A percentile compares a stretch with the other conserved stretches of the same genome.
These are phyloP conservation scores for Geopemphigus sp. DNA, from an alignment of 1,140 invertebrate species.

Conservation along the genomic window DNA sequence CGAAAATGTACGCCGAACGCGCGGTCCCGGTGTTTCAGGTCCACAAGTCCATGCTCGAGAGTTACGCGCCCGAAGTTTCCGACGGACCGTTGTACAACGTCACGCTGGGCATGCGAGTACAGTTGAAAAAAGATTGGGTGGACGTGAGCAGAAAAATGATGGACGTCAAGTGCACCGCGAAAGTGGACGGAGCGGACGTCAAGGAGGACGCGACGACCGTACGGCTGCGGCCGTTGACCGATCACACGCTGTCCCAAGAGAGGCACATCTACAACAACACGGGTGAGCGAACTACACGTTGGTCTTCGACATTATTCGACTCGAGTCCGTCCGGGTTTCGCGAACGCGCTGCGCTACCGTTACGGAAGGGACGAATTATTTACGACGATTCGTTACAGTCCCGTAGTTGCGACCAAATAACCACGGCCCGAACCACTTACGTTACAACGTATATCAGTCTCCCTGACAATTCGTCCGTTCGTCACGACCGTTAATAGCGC, in stretches of 20 bases:
- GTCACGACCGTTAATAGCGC: no score
- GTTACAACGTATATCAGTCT: no score
- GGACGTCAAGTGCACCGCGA: slow-evolving; percentile 9
- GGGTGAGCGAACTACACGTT: no score
- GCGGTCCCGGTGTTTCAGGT: not conserved
- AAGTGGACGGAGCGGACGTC: not conserved
- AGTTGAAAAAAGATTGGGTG: slow-evolving; percentile 23
- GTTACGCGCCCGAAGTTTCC: not conserved
- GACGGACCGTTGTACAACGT: slow-evolving; percentile 30
- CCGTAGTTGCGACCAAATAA: no score
- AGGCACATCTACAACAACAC: slow-evolving; percentile 22
- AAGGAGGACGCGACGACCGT: not conserved
- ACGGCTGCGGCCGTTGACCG: not conserved
- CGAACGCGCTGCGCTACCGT: no score
- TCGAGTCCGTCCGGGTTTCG: no score
- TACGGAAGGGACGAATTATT: no score
- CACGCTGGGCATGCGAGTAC: slow-evolving; percentile 1
- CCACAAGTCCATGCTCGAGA: slow-evolving; percentile 1
- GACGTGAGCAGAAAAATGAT: slow-evolving; percentile 5
- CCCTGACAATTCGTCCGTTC: no score
- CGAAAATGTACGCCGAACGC: no score
- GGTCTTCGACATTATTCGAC: no score
- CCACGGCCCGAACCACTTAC: no score
- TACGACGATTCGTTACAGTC: no score
- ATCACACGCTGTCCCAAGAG: slow-evolving; percentile 30